phyloP scores from a whole-genome alignment of 2,797 vertebrate genomes.

The Acridotheres tristis region DNA sequence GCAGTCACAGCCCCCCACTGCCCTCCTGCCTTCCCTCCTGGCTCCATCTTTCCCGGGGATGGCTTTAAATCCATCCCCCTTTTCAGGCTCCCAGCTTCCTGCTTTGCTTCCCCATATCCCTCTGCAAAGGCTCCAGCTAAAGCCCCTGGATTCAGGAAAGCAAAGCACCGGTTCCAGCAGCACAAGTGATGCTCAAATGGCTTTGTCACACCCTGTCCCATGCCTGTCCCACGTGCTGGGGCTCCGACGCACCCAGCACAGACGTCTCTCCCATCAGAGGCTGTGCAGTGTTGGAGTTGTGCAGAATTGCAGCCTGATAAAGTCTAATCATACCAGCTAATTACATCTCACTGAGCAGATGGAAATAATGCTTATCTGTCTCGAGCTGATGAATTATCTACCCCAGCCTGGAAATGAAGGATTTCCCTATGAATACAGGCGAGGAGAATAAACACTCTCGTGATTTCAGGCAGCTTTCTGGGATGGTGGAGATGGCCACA shows the following conservation, averaged over 20 bases:
- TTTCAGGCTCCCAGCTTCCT: background rate
- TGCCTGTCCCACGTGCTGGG: background rate
- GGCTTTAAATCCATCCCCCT: background rate
- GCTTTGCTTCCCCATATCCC: background rate
- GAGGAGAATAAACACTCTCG: background rate
- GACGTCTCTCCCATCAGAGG: background rate
- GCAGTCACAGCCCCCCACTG: background rate
- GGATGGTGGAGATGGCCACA: background rate
- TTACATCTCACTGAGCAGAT: background rate
- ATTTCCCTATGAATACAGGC: background rate
- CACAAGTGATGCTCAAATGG: background rate
- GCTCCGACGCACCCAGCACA: background rate
- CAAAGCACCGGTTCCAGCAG: background rate
- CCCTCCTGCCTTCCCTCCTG: background rate
- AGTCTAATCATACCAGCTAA: background rate
- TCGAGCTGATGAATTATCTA: background rate
- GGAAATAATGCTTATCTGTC: constrained; percentile 8
- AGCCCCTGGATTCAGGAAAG: background rate
- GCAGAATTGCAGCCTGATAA: background rate
- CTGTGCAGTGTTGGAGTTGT: background rate
- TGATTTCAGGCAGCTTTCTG: background rate
- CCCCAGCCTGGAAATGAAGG: background rate
- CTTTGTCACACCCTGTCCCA: background rate
- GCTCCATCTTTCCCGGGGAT: background rate
- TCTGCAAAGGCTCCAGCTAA: background rate